Conservation (phyloP, 2,113 vertebrate species). For the Lepisosteus oculatus region DNA sequence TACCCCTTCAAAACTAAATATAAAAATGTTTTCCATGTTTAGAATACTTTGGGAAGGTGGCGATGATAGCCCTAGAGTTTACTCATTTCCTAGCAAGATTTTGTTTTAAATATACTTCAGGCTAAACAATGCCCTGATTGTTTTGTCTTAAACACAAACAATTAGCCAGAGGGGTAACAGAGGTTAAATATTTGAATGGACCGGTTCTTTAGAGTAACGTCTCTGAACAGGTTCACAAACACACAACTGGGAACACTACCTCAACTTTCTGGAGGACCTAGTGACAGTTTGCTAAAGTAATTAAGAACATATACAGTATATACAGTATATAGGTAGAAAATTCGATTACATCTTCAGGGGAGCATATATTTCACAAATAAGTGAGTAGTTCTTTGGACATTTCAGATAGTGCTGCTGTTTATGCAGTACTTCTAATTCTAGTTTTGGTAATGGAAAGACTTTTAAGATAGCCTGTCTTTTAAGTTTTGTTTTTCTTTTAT, state of each 20-base stretch:
- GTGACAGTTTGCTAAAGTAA: too few relatives aligned
- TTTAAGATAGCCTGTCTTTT: too few relatives aligned
- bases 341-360: too few relatives aligned
- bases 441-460: too few relatives aligned
- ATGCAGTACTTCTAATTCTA: too few relatives aligned
- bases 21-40: conserved; percentile 6
- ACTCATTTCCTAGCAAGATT: conserved; percentile 2
- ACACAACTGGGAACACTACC: background rate
- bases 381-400: too few relatives aligned
- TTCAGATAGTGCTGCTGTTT: too few relatives aligned
- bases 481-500: too few relatives aligned
- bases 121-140: conserved; percentile 8
- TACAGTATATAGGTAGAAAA: too few relatives aligned
- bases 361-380: too few relatives aligned
- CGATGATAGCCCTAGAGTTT: background rate
- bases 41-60: conserved; percentile 1
- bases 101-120: conserved; percentile 9
- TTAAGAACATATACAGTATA: too few relatives aligned
- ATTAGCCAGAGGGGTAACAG: background rate
- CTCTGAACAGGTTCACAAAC: background rate
- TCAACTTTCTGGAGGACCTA: too few relatives aligned
- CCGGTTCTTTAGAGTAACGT: background rate
- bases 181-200: background rate
- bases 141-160: background rate
- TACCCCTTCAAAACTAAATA: background rate